Conservation (phyloP, 2,113 vertebrate species). For the Ctenomys sociabilis region DNA sequence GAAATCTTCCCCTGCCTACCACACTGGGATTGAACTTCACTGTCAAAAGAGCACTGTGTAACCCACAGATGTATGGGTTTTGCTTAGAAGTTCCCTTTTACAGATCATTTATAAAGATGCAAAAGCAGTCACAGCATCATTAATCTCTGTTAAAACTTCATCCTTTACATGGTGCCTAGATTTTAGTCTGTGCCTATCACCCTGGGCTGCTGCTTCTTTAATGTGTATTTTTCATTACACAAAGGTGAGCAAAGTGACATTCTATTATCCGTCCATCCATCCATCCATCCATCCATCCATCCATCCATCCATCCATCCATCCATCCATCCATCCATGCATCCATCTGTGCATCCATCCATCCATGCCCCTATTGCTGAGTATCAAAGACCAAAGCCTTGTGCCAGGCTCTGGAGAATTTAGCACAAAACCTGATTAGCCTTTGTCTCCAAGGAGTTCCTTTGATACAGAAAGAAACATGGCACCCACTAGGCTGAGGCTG, state of each 20-base stretch:
- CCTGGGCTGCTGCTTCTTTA: neutral
- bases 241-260: neutral
- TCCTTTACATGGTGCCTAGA: neutral
- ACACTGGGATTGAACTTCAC: neutral
- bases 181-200: neutral
- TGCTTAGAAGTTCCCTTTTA: neutral
- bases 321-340: neutral
- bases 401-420: neutral
- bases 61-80: neutral
- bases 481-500: too few species aligned
- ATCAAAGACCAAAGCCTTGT: neutral
- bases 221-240: neutral
- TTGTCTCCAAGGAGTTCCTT: neutral
- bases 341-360: too few species aligned
- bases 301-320: neutral
- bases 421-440: neutral
- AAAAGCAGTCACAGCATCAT: neutral
- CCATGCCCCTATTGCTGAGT: neutral
- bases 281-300: neutral
- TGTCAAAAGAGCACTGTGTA: neutral
- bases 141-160: neutral
- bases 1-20: neutral
- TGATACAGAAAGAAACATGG: neutral
- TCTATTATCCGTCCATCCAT: neutral
- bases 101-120: constrained; percentile 27